Conservation (phyloP, 1,140 invertebrate genomes). For the Samia ricini region DNA sequence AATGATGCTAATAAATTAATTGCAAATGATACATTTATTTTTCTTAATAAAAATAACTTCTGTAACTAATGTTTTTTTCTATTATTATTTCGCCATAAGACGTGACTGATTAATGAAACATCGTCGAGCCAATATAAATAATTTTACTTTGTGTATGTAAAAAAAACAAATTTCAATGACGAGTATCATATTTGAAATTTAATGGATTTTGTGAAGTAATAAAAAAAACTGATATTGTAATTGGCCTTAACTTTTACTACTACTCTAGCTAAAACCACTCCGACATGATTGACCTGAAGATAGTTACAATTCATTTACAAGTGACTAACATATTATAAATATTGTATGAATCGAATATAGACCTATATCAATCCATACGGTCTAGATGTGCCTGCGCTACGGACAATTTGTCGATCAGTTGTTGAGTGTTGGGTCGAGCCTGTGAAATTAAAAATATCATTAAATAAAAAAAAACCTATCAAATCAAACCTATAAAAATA, state of each 20-base stretch:
- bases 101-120: too few relatives aligned
- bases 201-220: too few relatives aligned
- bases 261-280: background rate
- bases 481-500: background rate
- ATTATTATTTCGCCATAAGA: too few relatives aligned
- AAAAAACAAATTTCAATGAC: too few relatives aligned
- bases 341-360: background rate
- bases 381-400: constrained; percentile 67
- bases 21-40: too few relatives aligned
- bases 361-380: constrained; percentile 50
- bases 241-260: background rate
- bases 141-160: too few relatives aligned
- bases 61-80: background rate
- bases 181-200: too few relatives aligned
- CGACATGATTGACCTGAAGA: too few relatives aligned
- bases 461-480: background rate
- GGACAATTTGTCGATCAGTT: constrained; percentile 60
- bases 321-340: background rate
- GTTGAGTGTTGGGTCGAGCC: constrained; percentile 63
- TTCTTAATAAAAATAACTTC: too few relatives aligned
- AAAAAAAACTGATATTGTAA: too few relatives aligned
- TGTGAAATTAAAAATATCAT: constrained; percentile 32
- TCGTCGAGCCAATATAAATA: too few relatives aligned
- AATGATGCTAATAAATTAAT: background rate
- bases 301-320: background rate